Base-by-base conservation (phyloP, 2,797 vertebrate species). In the Platyrinchus mystaceus region DNA sequence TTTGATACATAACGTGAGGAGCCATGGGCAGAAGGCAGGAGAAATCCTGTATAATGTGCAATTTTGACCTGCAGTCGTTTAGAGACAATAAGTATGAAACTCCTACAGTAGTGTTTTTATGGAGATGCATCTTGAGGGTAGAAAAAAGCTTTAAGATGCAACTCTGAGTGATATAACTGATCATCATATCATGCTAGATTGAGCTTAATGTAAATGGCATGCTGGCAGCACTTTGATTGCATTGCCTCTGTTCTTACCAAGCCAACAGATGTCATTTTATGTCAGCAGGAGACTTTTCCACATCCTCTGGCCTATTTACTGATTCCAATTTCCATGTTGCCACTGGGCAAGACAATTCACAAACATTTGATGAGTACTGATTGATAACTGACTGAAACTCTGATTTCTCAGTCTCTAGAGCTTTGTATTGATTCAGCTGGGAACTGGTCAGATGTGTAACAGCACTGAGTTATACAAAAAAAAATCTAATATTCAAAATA, bases 201-300 rank as follows among this genome's bases (percentile, higher is more conserved):
- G 55, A 70, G n/a, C 50, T 63, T 69, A 85, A 82, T 64, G 36
- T 50, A 69, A 90, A 67, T 79, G 47, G 73, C 68, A 34, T 62
- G 13, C 63, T 96, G 59, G 70, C 53, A 96, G 79, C 5, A 4
- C 52, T 91, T 46, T 91, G 68, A 90, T 63, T 89, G 46, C 69
- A 59, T 21, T 77, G 36, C 23, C 53, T 92, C 49, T 94, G 39
- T 80, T 94, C 64, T 86, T 63, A 88, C 75, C 67, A 87, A 36
- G 30, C 36, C 79, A 96, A 63, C 46, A 95, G 83, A 85, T 89
- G 71, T 46, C 49, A n/a, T 84, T 91, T 96, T 43, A 64, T 92
- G 28, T 59, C 91, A 93, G 86, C 71, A 82, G 89, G 94, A 94
- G 39, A 62, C 37, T 89, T 95, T 68, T 67, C 21, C 73, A 78